Base-by-base conservation (phyloP, 1,140 invertebrate species). In the Drosophila nigromelanica region DNA sequence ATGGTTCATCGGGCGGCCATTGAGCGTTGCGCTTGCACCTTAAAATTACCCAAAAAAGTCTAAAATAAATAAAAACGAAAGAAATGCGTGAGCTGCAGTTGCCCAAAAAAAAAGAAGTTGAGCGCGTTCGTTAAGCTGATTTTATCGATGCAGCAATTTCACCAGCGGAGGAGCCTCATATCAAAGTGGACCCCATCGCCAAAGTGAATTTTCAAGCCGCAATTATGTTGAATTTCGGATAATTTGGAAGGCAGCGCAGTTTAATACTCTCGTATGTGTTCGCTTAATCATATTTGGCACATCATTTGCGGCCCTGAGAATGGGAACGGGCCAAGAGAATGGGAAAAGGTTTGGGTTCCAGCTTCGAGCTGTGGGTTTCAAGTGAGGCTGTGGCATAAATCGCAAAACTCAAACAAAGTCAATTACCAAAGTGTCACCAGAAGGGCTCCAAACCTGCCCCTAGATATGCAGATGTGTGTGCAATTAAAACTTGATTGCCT, bases 401-500 rank as follows among this genome's bases (percentile, higher is more conserved):
- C 35, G 42, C 54, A 21, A 69, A 69, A 63, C 59, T 70, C 51
- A 47, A 75, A 85, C 59, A 80, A 75, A 75, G 61, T 78, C 75
- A 77, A 86, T 78, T 86, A 77, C 27, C 48, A 73, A 66, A 61
- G 35, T 56, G 62, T 70, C 70, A 62, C 56, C 67, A 67, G 47
- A 45, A 60, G 15, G 30, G n/a, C 39, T 54, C 18, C 33, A 39
- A 39, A 18, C 56, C 27, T 52, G 11, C 56, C 42, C 55, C 55
- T 14, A 37, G 14, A 66, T 24, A 30, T 48, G 11, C 43, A 18
- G 8, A 27, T 35, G 43, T 43, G 60, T 51, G 66, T 43, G 79
- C 77, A 90, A 90, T 90, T 89, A 90, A 80, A 80, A 73, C 54
- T 72, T 89, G 79, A 90, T 90, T 90, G 78, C 72, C 72, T 73